Evolutionary conservation across 2,113 vertebrate species (phyloP).

Genomic region (Sapayoa aenigma): DNA sequence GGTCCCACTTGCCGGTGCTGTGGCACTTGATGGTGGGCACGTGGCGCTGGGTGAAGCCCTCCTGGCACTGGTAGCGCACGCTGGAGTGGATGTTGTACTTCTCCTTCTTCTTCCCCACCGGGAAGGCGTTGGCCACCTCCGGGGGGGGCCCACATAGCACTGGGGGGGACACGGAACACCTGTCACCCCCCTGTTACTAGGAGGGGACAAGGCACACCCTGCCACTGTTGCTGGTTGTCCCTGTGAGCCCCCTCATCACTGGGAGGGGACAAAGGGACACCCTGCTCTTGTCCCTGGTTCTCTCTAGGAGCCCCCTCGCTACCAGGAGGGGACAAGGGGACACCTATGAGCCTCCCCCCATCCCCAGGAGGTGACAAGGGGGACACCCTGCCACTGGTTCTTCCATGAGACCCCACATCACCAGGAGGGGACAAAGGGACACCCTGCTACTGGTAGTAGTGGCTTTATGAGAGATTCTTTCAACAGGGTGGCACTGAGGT

Average conservation of each 20-base stretch:
- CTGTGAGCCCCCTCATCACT: neutral
- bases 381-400: too few species aligned
- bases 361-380: neutral
- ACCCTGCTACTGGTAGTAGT: fast-evolving
- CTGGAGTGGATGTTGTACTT: constrained; percentile 90
- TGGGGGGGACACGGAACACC: neutral
- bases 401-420: too few species aligned
- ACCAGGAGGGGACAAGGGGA: neutral
- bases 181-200: neutral
- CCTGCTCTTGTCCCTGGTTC: neutral
- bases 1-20: constrained; percentile 91
- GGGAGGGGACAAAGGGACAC: neutral
- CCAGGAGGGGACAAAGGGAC: neutral
- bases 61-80: constrained; percentile 88
- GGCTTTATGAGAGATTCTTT: neutral
- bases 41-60: constrained; percentile 88
- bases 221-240: neutral
- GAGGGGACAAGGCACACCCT: neutral
- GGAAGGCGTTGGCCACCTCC: constrained; percentile 82
- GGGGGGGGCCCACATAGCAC: constrained; percentile 91
- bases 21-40: constrained; percentile 88
- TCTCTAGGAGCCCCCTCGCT: neutral
- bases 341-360: neutral
- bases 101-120: constrained; percentile 83
- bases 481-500: neutral